Percentiles rank a stretch among this genome's conserved stretches.
Conservation (phyloP, 2,888 invertebrate genomes). For the Drosophila macrospina region DNA sequence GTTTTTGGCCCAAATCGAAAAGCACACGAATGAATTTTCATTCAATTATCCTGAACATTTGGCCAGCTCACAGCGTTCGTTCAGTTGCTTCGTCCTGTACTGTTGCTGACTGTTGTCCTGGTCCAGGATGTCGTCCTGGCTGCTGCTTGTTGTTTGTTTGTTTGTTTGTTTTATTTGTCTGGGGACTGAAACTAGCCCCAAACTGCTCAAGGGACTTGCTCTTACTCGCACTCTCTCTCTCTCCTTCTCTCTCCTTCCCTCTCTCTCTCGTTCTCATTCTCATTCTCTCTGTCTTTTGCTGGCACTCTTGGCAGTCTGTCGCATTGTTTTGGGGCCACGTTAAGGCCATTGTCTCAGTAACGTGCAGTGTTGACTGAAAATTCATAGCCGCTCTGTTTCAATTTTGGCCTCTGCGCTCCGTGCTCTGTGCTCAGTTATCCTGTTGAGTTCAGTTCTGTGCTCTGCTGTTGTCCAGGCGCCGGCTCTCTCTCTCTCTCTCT, state of each 20-base stretch:
- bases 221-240: background rate
- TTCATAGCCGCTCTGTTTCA: slow-evolving; percentile 79
- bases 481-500: slow-evolving; percentile 31
- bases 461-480: slow-evolving; percentile 22
- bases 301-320: background rate
- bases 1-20: slow-evolving; percentile 74
- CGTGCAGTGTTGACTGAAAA: slow-evolving; percentile 61
- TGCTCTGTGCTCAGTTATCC: slow-evolving; percentile 11
- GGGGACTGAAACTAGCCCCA: slow-evolving; percentile 77
- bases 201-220: slow-evolving; percentile 49
- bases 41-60: slow-evolving; percentile 78
- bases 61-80: slow-evolving; percentile 6
- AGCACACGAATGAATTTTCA: slow-evolving; percentile 80
- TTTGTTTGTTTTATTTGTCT: slow-evolving; percentile 66
- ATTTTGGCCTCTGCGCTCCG: slow-evolving; percentile 59
- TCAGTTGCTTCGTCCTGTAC: slow-evolving; percentile 2
- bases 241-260: background rate
- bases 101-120: slow-evolving; percentile 26
- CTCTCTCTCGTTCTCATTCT: background rate
- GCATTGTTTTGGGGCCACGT: slow-evolving; percentile 44
- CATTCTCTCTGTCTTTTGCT: background rate
- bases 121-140: slow-evolving; percentile 9
- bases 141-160: slow-evolving; percentile 56
- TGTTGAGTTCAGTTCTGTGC: slow-evolving; percentile 6
- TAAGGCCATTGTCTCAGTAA: slow-evolving; percentile 68